Base-by-base conservation (phyloP, 2,888 invertebrate genomes). In the Trissolcus japonicus region DNA sequence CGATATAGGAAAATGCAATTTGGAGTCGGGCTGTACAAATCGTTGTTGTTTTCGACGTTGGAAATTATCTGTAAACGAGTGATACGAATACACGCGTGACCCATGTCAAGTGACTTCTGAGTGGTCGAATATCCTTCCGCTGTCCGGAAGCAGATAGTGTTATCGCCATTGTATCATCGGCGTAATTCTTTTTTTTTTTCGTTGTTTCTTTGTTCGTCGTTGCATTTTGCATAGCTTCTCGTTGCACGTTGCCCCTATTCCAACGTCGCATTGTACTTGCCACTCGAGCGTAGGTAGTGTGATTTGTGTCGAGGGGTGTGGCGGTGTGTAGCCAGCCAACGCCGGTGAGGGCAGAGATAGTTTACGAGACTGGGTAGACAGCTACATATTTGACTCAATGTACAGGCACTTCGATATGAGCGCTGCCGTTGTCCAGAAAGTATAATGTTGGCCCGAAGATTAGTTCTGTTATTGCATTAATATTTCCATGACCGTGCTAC, bases 321-420 rank as follows among this genome's bases (percentile, higher is more conserved):
- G 72, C 78, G 78, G 56, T 76, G 77, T 69, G 57, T 78, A 76
- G 60, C 50, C 57, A 50, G 61, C 71, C 25, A 25, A 4, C 25
- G 4, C 25, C 69, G 67, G 60, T 59, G 69, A 69, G 74, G 61
- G 73, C 57, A 60, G 63, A 76, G 78, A 79, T 82, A 82, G 81
- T 83, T 84, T 82, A 83, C 82, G 82, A 83, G 83, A 63, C 74
- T 65, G 72, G n/a, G 60, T 78, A 80, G 82, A 77, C 81, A 78
- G 76, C 76, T 80, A 83, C 80, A 83, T 81, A 82, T 82, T 82
- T 81, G 71, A 74, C 69, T 65, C 65, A 61, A 48, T 68, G 69
- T 69, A 69, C 73, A 66, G 63, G 63, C 68, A 67, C 55, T 19
- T 53, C 59, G 67, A 59, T 72, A 21, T 55, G 66, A 76, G 62